These are phyloP conservation scores for Lucifuga dentata DNA, from an alignment of 2,113 vertebrate genomes.

Conservation along the genomic window DNA sequence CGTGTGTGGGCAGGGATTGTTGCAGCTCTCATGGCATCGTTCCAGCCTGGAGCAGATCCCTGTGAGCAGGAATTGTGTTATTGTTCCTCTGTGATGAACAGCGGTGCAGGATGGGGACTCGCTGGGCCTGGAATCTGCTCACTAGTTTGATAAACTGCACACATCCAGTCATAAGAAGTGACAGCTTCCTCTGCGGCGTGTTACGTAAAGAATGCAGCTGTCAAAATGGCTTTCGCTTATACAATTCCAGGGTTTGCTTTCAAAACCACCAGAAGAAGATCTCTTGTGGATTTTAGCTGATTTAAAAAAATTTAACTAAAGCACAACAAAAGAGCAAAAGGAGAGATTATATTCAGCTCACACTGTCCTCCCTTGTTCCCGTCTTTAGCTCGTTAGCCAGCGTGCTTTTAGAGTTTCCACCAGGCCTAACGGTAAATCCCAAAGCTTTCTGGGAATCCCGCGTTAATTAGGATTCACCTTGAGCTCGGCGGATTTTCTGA, in stretches of 20 bases:
- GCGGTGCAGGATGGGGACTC: background rate
- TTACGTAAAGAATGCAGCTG: background rate
- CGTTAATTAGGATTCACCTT: constrained; percentile 69
- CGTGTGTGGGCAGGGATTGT: too few species aligned
- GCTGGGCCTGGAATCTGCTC: background rate
- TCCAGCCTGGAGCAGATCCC: background rate
- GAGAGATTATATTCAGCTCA: constrained; percentile 6
- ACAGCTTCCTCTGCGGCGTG: background rate
- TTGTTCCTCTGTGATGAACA: background rate
- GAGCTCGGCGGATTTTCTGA: constrained; percentile 3
- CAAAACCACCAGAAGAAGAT: constrained; percentile 6
- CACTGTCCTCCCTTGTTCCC: constrained; percentile 2
- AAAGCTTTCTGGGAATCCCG: constrained; percentile 65
- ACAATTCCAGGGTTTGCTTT: constrained; percentile 16
- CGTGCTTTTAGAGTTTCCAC: constrained; percentile 45
- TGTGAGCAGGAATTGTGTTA: background rate
- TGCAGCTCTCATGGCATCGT: background rate
- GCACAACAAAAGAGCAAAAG: constrained; percentile 2
- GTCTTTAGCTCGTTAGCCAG: constrained; percentile 29
- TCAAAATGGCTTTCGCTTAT: background rate
- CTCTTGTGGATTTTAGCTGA: constrained; percentile 3
- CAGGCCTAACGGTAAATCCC: constrained; percentile 50
- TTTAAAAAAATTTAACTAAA: constrained; percentile 18
- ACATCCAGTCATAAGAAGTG: constrained; percentile 13
- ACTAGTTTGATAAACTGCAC: constrained; percentile 10